Percentiles rank a stretch among this genome's conserved stretches.
Conservation (phyloP, 2,113 vertebrate species). For the Scophthalmus maximus region DNA sequence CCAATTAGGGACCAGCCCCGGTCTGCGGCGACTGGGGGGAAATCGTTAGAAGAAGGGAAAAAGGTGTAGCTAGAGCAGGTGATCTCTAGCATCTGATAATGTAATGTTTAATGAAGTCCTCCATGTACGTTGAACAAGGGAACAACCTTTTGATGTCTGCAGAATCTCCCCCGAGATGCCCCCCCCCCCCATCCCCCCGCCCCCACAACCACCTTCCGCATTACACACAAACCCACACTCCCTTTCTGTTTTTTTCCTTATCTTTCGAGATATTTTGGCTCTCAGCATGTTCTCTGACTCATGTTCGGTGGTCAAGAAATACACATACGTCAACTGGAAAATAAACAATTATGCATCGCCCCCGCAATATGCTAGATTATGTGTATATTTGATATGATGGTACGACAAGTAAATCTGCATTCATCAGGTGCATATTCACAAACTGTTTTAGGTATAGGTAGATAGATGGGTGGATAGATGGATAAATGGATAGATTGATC, state of each 20-base stretch:
- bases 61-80: not conserved
- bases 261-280: not conserved
- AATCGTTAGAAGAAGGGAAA: not conserved
- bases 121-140: slow-evolving; percentile 10
- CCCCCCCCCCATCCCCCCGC: not conserved
- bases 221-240: not conserved
- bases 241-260: no score
- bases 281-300: not conserved
- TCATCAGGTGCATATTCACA: no score
- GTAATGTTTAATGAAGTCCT: slow-evolving; percentile 19
- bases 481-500: no score
- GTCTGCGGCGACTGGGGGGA: not conserved
- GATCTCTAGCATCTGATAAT: slow-evolving; percentile 1
- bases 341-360: no score
- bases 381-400: no score
- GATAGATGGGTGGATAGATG: not conserved
- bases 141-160: slow-evolving; percentile 33
- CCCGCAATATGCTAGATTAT: no score
- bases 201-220: not conserved
- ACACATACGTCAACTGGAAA: no score
- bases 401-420: no score
- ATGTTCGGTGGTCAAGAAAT: no score
- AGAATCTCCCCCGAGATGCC: slow-evolving; percentile 24
- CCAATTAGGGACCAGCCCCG: not conserved
- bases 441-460: no score